Base-by-base conservation (phyloP, 2,797 vertebrate species). In the Phrynocephalus vlangalii region DNA sequence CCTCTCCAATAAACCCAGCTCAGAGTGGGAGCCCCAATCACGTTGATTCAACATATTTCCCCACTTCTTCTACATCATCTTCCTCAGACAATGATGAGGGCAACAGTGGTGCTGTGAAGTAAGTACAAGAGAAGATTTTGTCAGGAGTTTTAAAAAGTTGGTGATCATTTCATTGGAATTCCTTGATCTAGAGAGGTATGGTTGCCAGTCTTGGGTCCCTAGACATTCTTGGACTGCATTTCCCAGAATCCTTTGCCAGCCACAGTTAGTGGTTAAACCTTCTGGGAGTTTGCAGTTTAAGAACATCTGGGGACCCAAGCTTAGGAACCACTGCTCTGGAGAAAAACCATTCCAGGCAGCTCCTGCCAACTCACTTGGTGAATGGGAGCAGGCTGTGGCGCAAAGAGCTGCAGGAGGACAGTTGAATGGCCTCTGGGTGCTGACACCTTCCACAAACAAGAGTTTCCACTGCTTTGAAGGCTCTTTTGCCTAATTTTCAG, bases 51-150 rank as follows among this genome's bases (percentile, higher is more conserved):
- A 93, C 97, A 28, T 98, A 97, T 94, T 97, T 98, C 94, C 98
- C 97, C 90, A 95, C 97, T 90, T 98, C 98, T 89, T 98, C 98
- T 91, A 96, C 98, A 7, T 98, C 98, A 22, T 98, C 98, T 1
- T 99, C 98, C 83, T 98, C 98, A 0, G 98, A 98, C 95, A 98
- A 98, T 0, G 98, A 98, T 75, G 98, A 98, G 91, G 97, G 97
- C 96, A 96, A 93, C 60, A 98, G 96, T 93, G 96, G 97, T 93
- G 97, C 98, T 94, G 96, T 97, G 95, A 99, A 98, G 98, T 99
- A 96, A 98, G 98, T 97, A 86, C 60, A 87, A 38, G 2, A 0
- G 1, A 2, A 71, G 2, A 48, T 50, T 5, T 44, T 77, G 70
- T 8, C 15, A 73, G 44, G n/a, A 30, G 38, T 75, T 75, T 13